Percentiles rank a stretch among this genome's conserved stretches.
These are phyloP conservation scores for Gyps fulvus DNA, from an alignment of 2,113 vertebrate species.

Conservation along the genomic window DNA sequence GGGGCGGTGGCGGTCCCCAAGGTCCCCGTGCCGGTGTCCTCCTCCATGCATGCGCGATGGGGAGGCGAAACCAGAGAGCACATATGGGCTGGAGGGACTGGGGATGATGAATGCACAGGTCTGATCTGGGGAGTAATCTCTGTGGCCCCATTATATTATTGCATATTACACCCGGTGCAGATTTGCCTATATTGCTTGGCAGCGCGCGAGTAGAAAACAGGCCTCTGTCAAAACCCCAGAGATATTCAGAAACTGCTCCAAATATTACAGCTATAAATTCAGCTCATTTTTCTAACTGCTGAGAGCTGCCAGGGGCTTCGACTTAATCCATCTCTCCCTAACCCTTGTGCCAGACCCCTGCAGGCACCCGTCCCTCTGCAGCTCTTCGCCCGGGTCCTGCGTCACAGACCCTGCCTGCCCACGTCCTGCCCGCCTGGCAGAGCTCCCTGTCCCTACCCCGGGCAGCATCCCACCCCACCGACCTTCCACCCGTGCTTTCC, in stretches of 20 bases:
- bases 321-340: background rate
- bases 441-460: background rate
- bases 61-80: background rate
- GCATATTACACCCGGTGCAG: rapidly evolving
- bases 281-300: background rate
- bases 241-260: background rate
- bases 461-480: background rate
- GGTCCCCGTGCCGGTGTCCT: rapidly evolving
- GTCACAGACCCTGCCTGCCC: background rate
- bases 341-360: background rate
- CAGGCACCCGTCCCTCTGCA: background rate
- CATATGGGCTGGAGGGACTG: rapidly evolving
- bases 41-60: rapidly evolving
- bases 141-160: rapidly evolving
- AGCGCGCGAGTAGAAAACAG: background rate
- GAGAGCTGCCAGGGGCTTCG: background rate
- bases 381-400: background rate
- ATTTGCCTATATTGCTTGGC: background rate
- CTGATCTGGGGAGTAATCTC: background rate
- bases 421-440: background rate
- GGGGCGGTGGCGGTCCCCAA: rapidly evolving
- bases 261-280: conserved; percentile 20
- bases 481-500: background rate
- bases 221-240: background rate
- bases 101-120: background rate